Percentiles rank a stretch among this genome's conserved stretches.
These are phyloP conservation scores for Morone saxatilis DNA, from an alignment of 2,113 vertebrate genomes.

Conservation along the genomic window DNA sequence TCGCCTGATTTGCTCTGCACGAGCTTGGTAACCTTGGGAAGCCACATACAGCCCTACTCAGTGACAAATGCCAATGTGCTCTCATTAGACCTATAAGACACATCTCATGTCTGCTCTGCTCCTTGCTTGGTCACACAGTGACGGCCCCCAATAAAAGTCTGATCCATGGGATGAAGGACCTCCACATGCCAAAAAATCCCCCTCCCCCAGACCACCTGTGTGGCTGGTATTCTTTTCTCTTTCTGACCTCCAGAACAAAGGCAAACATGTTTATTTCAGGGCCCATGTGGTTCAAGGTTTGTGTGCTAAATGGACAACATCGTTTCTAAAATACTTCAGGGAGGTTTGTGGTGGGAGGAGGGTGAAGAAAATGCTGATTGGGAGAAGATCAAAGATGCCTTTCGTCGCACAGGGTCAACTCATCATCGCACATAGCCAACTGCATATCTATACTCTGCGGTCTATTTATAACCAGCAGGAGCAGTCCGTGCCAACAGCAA, in stretches of 20 bases:
- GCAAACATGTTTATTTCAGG: constrained; percentile 61
- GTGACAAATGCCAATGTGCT: constrained; percentile 69
- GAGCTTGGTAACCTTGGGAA: constrained; percentile 79
- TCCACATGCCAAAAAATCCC: constrained; percentile 54
- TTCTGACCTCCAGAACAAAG: constrained; percentile 62
- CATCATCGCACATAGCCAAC: constrained; percentile 55
- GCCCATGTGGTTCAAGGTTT: constrained; percentile 24
- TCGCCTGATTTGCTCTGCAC: constrained; percentile 78
- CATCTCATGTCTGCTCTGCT: constrained; percentile 48
- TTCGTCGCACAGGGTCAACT: constrained; percentile 53
- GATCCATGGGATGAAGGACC: constrained; percentile 58
- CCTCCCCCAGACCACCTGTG: constrained; percentile 50
- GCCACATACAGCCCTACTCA: constrained; percentile 62
- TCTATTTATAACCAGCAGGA: constrained; percentile 70
- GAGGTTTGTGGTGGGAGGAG: constrained; percentile 30
- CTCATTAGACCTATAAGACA: constrained; percentile 68
- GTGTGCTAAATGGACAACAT: constrained; percentile 4
- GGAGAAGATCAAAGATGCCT: constrained; percentile 64
- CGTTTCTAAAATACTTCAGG: constrained; percentile 29
- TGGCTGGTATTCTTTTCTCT: constrained; percentile 47
- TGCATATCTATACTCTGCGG: constrained; percentile 65
- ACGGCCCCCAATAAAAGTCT: constrained; percentile 42
- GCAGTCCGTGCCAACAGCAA: constrained; percentile 37
- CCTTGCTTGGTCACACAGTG: constrained; percentile 32
- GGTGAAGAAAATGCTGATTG: constrained; percentile 49